Evolutionary conservation across 2,113 vertebrate genomes (phyloP).

Genomic region (Cavia aperea): DNA sequence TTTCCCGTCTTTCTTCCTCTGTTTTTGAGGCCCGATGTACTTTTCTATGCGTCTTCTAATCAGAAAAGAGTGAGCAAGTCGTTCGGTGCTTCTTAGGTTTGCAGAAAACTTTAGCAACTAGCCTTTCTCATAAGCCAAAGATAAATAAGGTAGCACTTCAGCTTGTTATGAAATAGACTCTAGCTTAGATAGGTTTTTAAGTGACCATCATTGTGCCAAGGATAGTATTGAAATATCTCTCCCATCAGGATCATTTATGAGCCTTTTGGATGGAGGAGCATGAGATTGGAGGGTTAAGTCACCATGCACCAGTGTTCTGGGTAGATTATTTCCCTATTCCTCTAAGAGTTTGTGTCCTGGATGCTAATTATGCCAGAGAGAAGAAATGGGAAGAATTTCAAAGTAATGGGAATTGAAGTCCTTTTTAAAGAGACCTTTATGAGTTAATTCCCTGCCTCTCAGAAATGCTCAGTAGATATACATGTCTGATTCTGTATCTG

Average conservation of each 20-base stretch:
- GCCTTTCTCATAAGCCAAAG: conserved; percentile 57
- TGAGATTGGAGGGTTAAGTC: conserved; percentile 36
- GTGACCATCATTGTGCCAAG: conserved; percentile 59
- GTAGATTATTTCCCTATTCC: not conserved
- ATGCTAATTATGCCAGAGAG: conserved; percentile 49
- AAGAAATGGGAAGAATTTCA: conserved; percentile 53
- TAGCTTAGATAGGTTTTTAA: conserved; percentile 57
- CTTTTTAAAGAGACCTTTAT: conserved; percentile 40
- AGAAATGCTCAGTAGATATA: conserved; percentile 29
- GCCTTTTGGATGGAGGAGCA: conserved; percentile 52
- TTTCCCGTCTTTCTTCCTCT: not conserved
- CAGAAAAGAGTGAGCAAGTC: not conserved
- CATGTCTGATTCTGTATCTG: conserved; percentile 36
- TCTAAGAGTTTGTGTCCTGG: conserved; percentile 57
- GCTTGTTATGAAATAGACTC: conserved; percentile 53
- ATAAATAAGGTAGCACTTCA: conserved; percentile 56
- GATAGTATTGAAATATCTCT: conserved; percentile 65
- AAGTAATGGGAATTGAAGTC: conserved; percentile 37
- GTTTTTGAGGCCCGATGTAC: conserved; percentile 27
- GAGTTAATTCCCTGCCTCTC: conserved; percentile 40
- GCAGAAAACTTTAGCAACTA: conserved; percentile 43
- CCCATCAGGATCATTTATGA: conserved; percentile 70
- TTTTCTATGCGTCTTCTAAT: conserved; percentile 31
- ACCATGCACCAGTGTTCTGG: not conserved
- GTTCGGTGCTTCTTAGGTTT: conserved; percentile 3